Percentiles rank a stretch among this genome's conserved stretches.
Evolutionary conservation across 2,888 invertebrate species (phyloP).

Genomic region (Pogonocherus hispidulus): DNA sequence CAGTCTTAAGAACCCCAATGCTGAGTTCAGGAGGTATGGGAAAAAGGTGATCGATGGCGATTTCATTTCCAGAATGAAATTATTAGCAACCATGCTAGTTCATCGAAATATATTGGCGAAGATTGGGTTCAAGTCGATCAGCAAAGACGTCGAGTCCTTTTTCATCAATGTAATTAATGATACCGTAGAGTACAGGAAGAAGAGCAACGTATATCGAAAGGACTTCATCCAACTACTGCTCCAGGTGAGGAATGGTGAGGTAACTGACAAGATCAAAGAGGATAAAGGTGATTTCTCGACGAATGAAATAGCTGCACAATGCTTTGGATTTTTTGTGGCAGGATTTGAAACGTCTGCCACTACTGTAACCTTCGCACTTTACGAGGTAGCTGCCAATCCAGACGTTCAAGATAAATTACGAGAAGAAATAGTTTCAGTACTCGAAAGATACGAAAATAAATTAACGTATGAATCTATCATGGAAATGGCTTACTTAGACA

Average conservation of each 20-base stretch:
- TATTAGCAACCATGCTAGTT: too few relatives aligned
- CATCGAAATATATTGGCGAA: not conserved
- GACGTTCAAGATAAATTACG: constrained; percentile 45
- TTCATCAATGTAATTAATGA: constrained; percentile 59
- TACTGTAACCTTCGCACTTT: constrained; percentile 46
- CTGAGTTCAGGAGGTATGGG: constrained; percentile 65
- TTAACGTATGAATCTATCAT: constrained; percentile 46
- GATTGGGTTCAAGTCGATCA: not conserved
- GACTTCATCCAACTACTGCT: constrained; percentile 70
- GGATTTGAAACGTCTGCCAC: constrained; percentile 51
- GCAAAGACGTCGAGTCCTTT: constrained; percentile 31
- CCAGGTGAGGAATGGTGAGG: constrained; percentile 61
- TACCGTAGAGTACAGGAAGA: constrained; percentile 64
- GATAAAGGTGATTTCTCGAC: constrained; percentile 32
- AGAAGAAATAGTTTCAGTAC: constrained; percentile 45
- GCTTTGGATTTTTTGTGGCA: constrained; percentile 45
- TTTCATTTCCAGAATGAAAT: not conserved
- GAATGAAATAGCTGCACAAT: constrained; percentile 46
- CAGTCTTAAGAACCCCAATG: constrained; percentile 70
- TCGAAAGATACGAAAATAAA: constrained; percentile 40
- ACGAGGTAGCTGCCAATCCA: constrained; percentile 41
- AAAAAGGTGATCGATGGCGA: not conserved
- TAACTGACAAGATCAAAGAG: constrained; percentile 40
- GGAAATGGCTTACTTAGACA: constrained; percentile 49
- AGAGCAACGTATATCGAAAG: constrained; percentile 62